Percentiles rank a stretch among this genome's conserved stretches.
These are phyloP conservation scores for Ochotona princeps DNA, from an alignment of 2,113 vertebrate genomes.

Conservation along the genomic window DNA sequence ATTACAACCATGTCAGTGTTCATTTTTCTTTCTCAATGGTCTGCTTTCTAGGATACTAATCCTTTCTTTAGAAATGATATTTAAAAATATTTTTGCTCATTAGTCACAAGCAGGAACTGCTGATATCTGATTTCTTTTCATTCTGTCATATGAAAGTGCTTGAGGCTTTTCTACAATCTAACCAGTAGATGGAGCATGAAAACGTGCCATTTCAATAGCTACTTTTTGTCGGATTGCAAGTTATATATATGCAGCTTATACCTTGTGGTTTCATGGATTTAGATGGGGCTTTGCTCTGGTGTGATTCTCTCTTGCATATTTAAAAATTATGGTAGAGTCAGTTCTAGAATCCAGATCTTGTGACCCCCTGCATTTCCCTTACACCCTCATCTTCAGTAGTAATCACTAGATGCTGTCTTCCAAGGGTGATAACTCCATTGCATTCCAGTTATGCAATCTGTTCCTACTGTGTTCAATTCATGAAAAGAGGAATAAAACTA, in stretches of 20 bases:
- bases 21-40: not conserved
- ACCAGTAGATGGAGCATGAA: conserved; percentile 76
- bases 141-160: not conserved
- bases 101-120: not conserved
- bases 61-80: not conserved
- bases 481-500: not conserved
- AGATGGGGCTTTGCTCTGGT: not conserved
- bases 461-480: not conserved
- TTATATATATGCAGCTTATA: not conserved
- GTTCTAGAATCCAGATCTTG: not conserved
- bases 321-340: not conserved
- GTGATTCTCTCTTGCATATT: not conserved
- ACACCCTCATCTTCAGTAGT: not conserved
- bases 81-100: not conserved
- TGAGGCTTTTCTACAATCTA: conserved; percentile 52
- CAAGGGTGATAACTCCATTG: not conserved
- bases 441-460: not conserved
- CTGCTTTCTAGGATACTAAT: conserved; percentile 25
- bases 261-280: not conserved
- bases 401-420: not conserved
- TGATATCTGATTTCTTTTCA: conserved; percentile 1
- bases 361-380: not conserved
- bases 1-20: not conserved
- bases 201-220: conserved; percentile 55
- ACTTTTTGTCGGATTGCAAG: not conserved